These are phyloP conservation scores for Drosophila cracens DNA, from an alignment of 2,888 invertebrate genomes.

Conservation along the genomic window DNA sequence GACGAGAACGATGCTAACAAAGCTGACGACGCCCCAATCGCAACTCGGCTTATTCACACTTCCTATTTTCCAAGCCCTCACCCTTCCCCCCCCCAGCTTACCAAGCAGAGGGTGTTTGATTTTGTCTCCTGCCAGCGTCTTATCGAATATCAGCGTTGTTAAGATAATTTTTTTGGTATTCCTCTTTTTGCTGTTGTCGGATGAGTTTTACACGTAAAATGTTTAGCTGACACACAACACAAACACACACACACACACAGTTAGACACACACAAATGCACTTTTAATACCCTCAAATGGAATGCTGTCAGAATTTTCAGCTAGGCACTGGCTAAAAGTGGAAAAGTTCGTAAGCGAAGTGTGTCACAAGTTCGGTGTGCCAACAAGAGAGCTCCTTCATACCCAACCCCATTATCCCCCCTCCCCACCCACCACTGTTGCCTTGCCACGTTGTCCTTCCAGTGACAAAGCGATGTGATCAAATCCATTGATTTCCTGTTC, in stretches of 20 bases:
- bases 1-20: conserved; percentile 10
- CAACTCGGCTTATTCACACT: conserved; percentile 5
- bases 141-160: conserved; percentile 76
- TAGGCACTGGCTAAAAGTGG: neutral
- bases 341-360: conserved; percentile 4
- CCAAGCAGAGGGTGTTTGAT: neutral
- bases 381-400: neutral
- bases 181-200: conserved; percentile 41
- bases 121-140: conserved; percentile 38
- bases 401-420: neutral
- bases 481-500: conserved; percentile 5
- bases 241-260: conserved; percentile 2
- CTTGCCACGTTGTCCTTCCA: neutral
- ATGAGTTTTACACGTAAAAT: conserved; percentile 61
- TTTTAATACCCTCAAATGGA: conserved; percentile 20
- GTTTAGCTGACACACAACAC: conserved; percentile 34
- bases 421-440: neutral
- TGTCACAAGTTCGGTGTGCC: conserved; percentile 3
- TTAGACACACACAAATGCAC: conserved; percentile 19
- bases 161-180: conserved; percentile 61
- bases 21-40: conserved; percentile 41
- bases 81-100: neutral
- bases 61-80: neutral
- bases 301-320: conserved; percentile 12
- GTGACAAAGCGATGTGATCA: conserved; percentile 22